Base-by-base conservation (phyloP, 2,113 vertebrate species). In the Aramus guarauna region DNA sequence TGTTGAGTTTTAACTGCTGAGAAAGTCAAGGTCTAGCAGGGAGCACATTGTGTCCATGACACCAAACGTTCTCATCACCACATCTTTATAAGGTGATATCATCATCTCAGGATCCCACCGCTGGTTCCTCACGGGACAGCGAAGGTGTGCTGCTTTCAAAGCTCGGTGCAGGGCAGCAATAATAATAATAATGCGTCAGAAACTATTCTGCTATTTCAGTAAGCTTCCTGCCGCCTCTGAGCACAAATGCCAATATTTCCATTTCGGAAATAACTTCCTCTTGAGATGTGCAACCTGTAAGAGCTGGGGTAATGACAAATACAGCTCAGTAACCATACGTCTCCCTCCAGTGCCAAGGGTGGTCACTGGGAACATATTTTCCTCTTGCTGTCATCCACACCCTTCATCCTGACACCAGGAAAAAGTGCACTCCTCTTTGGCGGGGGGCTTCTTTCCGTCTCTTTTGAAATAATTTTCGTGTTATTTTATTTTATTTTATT, bases 41-140 rank as follows among this genome's bases (percentile, higher is more conserved):
- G 1, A 37, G 18, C 15, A 0, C 1, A 0, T 11, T n/a, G 18
- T 18, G 19, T 9, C 63, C 41, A 2, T 9, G 32, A n/a, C 19
- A 10, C 7, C 39, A 24, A 53, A 30, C 1, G 8, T 53, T 27
- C 6, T 3, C 59, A 13, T 41, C 60, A 58, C 14, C 32, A 21
- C 56, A 23, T 26, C 66, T 52, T 26, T 47, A 27, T 24, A 23
- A 78, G 36, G 58, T 4, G 27, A 29, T 39, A 11, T 5, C 30
- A 24, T 29, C 4, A 0, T 6, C n/a, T 75, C 76, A 71, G 45
- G 23, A 60, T 15, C 23, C 37, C 68, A 34, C 52, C 17, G 11
- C 56, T 53, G 56, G 58, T 82, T 34, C 66, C 43, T 12, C 32
- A 15, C 2, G 4, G 52, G 37, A 37, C 41, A 24, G 32, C 2